Evolutionary conservation across 2,797 vertebrate species (phyloP), one percentile per base, ranked within the genome.

Genomic region (Micromesistius poutassou): DNA sequence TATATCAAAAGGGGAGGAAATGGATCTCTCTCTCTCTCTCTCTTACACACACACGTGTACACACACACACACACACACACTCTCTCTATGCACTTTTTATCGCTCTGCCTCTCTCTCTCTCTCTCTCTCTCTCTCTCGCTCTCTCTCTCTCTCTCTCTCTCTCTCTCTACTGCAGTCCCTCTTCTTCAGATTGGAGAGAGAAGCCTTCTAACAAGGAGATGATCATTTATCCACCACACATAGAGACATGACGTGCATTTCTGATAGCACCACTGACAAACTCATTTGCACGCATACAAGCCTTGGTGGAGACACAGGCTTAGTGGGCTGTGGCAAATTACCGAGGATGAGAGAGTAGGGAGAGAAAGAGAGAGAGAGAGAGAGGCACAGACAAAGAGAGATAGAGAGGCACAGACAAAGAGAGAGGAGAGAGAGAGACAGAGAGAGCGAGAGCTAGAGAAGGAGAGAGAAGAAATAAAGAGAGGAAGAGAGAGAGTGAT

Each of bases 311-410:
- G 50, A 76, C 10, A 79, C 80, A 36, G 76, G 85, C 84, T 84
- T 83, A 86, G 77, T 85, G 83, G 84, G 85, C 89, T 88, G 85
- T 76, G 78, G 81, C 80, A 85, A 85, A 86, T 81, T 77, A 81
- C 86, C 84, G 87, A 85, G 46, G 46, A 55, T 0, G 40, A 16
- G 85, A 73, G 74, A 86, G 74, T 77, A 77, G 76, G 81, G 8
- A 68, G 77, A 73, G 71, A 74, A 33, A 68, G 81, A 50, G 42
- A 31, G 1, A 13, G 12, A 12, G 19, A 38, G 6, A 68, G 25
- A 74, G 25, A 10, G 33, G 31, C 31, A 31, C 31, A 31, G 31
- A 31, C 31, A 31, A 31, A 31, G 19, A 50, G 75, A 12, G 30
- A 36, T 19, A 55, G 38, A 14, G 0, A 25, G 38, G 19, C 5